Evolutionary conservation across 1,140 invertebrate genomes (phyloP).

Genomic region (Trichonephila clavata): DNA sequence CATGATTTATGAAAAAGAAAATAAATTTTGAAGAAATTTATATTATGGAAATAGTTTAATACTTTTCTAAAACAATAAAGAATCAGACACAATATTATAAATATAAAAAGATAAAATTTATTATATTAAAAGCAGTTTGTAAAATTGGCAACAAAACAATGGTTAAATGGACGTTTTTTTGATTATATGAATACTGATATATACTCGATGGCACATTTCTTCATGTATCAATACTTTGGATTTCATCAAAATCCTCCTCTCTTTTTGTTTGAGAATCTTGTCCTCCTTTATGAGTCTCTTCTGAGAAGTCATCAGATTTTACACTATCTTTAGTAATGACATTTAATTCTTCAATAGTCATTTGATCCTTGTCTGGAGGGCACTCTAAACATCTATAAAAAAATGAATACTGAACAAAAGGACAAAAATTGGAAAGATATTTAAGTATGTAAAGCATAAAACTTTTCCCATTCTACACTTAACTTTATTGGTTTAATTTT

Average conservation of each 20-base stretch:
- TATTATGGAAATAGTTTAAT: not conserved
- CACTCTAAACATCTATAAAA: conserved; percentile 61
- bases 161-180: conserved; percentile 60
- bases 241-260: conserved; percentile 70
- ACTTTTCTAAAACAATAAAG: not conserved
- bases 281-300: conserved; percentile 35
- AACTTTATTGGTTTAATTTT: too few relatives aligned
- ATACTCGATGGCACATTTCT: conserved; percentile 55
- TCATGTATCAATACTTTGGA: conserved; percentile 65
- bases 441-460: too few relatives aligned
- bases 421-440: too few relatives aligned
- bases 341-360: conserved; percentile 96
- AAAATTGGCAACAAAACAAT: conserved; percentile 56
- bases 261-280: conserved; percentile 40
- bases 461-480: too few relatives aligned
- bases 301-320: conserved; percentile 80
- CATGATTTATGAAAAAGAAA: too few relatives aligned
- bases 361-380: conserved; percentile 66
- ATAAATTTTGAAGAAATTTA: too few relatives aligned
- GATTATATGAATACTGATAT: conserved; percentile 17
- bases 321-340: conserved; percentile 94
- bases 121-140: not conserved
- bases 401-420: not conserved
- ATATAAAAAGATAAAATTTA: not conserved
- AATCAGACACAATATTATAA: not conserved